Conservation (phyloP, 2,113 vertebrate genomes). For the Myotis lucifugus region DNA sequence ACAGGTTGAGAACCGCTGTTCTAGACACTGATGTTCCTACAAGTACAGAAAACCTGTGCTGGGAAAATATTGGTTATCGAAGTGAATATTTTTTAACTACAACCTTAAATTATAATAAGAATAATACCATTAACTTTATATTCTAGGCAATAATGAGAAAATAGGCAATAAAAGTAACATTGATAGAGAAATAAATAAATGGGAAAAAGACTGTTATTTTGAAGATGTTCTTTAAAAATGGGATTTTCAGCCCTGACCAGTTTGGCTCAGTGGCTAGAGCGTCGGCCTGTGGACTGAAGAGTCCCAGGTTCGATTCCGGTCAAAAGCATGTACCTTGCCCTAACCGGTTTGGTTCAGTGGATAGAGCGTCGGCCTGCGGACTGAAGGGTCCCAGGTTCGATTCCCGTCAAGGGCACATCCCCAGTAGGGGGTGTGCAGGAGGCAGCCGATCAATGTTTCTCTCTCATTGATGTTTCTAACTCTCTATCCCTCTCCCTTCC, state of each 20-base stretch:
- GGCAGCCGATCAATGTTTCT: neutral
- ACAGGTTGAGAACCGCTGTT: too few relatives aligned
- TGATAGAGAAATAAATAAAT: neutral
- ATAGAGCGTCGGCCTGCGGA: too few relatives aligned
- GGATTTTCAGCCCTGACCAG: too few relatives aligned
- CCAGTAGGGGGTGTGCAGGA: neutral
- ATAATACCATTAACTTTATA: neutral
- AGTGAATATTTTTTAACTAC: neutral
- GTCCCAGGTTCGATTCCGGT: too few relatives aligned
- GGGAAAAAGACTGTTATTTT: neutral
- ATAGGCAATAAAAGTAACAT: neutral
- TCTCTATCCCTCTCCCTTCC: too few relatives aligned
- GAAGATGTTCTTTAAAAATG: neutral
- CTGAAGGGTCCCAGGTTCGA: too few relatives aligned
- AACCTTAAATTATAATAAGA: neutral
- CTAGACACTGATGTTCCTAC: neutral
- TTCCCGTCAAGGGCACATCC: neutral
- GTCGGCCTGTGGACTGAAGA: too few relatives aligned
- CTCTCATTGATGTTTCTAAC: too few relatives aligned
- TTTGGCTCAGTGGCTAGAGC: neutral
- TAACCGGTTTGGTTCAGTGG: too few relatives aligned
- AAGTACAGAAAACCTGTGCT: neutral
- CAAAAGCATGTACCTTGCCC: too few relatives aligned
- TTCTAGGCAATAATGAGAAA: conserved; percentile 11
- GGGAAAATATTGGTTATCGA: neutral